Conservation (phyloP, 2,797 vertebrate genomes). For the Paguma larvata region DNA sequence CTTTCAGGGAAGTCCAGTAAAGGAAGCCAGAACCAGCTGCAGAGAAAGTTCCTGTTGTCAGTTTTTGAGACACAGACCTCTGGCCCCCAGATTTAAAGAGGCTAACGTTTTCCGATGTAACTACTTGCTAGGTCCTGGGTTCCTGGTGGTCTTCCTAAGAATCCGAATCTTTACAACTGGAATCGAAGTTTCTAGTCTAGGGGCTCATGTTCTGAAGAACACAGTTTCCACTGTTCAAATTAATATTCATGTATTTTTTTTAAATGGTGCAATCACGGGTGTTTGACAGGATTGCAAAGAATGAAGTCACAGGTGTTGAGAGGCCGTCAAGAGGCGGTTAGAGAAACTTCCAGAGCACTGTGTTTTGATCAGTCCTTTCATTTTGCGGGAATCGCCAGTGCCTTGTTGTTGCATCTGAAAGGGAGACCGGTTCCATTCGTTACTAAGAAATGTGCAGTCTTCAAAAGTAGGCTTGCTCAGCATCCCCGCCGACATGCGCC, state of each 20-base stretch:
- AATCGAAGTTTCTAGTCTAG: slow-evolving; percentile 53
- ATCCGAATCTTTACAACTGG: slow-evolving; percentile 28
- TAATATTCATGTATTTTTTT: slow-evolving; percentile 39
- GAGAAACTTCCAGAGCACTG: slow-evolving; percentile 83
- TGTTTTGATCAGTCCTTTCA: slow-evolving; percentile 79
- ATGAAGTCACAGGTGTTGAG: slow-evolving; percentile 50
- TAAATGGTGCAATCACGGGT: slow-evolving; percentile 18
- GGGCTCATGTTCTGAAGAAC: neutral
- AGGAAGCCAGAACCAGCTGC: neutral
- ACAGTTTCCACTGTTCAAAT: neutral
- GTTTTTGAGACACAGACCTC: neutral
- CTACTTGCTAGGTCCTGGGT: slow-evolving; percentile 16
- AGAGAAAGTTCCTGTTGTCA: neutral
- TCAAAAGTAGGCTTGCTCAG: neutral
- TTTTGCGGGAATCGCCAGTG: slow-evolving; percentile 69
- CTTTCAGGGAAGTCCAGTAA: neutral
- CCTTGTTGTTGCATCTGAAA: slow-evolving; percentile 65
- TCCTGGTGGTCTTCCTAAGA: neutral
- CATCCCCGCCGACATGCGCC: neutral
- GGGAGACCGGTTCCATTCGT: neutral
- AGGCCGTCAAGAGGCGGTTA: neutral
- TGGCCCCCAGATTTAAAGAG: neutral
- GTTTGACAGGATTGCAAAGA: neutral
- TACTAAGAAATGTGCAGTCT: neutral
- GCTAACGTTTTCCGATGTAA: neutral